Base-by-base conservation (phyloP, 30 jellyfish, hydroid and myxozoan genomes). In the Hydra vulgaris region DNA sequence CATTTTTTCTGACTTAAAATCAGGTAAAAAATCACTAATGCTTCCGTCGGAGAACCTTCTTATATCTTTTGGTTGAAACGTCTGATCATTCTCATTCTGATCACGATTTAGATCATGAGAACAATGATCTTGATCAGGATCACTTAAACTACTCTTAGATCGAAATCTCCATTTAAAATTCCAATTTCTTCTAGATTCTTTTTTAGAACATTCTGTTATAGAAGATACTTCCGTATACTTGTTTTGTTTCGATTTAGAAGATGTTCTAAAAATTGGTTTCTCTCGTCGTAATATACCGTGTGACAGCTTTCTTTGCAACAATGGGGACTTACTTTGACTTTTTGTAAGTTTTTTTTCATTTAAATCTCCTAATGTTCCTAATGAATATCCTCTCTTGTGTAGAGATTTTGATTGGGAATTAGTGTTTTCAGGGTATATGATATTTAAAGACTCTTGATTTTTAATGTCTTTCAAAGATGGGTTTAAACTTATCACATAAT, bases 91-190 rank as follows among this genome's bases (percentile, higher is more conserved):
- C 12, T 3, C 61, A 40, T 40, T 12, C 12, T 40, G 61, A 68
- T 68, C 81, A 18, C 8, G 54, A 12, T 73, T n/a, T n/a, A n/a
- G n/a, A n/a, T n/a, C n/a, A n/a, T n/a, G n/a, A n/a, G n/a, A n/a
- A n/a, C n/a, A n/a, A n/a, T n/a, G n/a, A n/a, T 40, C 61, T 40
- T 40, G 61, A 68, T 68, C 81, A 18, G 54, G 54, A 12, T 73
- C 81, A 74, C 23, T 19, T 73, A 73, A 73, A 18, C 5, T 61
- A 27, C 87, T 80, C 40, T 80, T 80, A 53, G 87, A 80, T 80
- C 87, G 84, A 21, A 66, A 21, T 66, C 87, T 27, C 1, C n/a
- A 26, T 61, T 61, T 27, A 1, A 80, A 21, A 21, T 66, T 80
- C 27, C 81, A 66, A 27, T 74, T 27, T 70, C 27, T 70, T 74